These are phyloP conservation scores for Spodoptera littoralis DNA, from an alignment of 2,888 invertebrate species.

Conservation along the genomic window DNA sequence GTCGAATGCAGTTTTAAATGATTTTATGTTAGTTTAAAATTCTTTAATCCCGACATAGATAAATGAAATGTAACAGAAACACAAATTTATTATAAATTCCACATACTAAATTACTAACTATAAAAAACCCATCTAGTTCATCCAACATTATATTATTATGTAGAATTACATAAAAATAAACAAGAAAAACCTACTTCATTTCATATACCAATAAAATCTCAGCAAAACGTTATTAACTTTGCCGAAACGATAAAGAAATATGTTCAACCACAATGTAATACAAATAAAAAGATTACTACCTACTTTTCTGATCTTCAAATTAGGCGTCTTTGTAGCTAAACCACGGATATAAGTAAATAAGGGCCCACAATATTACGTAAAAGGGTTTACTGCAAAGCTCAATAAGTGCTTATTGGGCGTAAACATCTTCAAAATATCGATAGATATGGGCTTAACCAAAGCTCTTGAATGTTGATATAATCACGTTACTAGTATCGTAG, in stretches of 20 bases:
- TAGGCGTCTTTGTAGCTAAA: conserved; percentile 34
- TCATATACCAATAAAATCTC: too few species aligned
- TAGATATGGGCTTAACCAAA: conserved; percentile 40
- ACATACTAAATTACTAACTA: too few species aligned
- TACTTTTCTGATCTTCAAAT: conserved; percentile 29
- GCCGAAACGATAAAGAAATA: conserved; percentile 13
- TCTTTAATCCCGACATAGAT: too few species aligned
- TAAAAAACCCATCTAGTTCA: too few species aligned
- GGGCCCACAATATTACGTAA: conserved; percentile 37
- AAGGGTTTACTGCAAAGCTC: conserved; percentile 44
- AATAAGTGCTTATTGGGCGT: conserved; percentile 37
- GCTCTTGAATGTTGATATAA: conserved; percentile 35
- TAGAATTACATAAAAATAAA: too few species aligned
- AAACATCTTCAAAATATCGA: conserved; percentile 49
- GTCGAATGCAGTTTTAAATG: too few species aligned
- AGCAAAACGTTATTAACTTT: neutral
- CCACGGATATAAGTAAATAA: conserved; percentile 38
- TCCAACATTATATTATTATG: too few species aligned
- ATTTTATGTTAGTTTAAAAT: too few species aligned
- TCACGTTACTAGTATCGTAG: conserved; percentile 38
- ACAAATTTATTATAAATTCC: too few species aligned
- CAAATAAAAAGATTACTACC: conserved; percentile 42
- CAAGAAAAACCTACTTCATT: too few species aligned
- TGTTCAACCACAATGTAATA: conserved; percentile 12
- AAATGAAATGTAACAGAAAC: too few species aligned